Evolutionary conservation across 1,140 invertebrate species (phyloP), one percentile per base, ranked within the genome.

Genomic region (Calliopsis andreniformis): DNA sequence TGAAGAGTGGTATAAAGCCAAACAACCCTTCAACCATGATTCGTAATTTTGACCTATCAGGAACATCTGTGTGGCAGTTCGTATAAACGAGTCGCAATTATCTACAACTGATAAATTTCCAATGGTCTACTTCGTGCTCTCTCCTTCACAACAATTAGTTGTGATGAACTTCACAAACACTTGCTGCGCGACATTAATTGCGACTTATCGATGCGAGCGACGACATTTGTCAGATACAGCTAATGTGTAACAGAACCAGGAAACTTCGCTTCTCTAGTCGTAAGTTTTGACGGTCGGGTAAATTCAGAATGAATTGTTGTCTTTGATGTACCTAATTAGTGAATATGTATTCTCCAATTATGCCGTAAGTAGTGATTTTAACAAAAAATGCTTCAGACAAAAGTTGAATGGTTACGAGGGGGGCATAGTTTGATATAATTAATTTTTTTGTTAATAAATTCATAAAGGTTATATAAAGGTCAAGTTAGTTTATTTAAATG

Each of bases 61-160:
- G 67, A 84, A 83, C 82, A 84, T 84, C 82, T 84, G 82, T 55
- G 77, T 79, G 71, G 82, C 68, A 70, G n/a, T 76, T 66, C 61
- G 72, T 61, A 75, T 68, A 67, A 84, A 78, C 78, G 78, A 78
- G 58, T 71, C 78, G 42, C 62, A 75, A 70, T 83, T 84, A 77
- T 73, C 79, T 84, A 82, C 82, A 84, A 84, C 80, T 84, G 82
- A 80, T 78, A 84, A 84, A 84, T 84, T 84, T 84, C 83, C 82
- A 69, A 84, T 84, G 82, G 53, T 72, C 64, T 51, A 83, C 70
- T 83, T 70, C 80, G 69, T 75, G 82, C 69, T 70, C 58, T 77
- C 62, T 68, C 72, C 63, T 81, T 80, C 82, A 30, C 64, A 58
- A 84, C 83, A 84, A 84, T 84, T 84, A 84, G 83, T 84, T 75